phyloP scores from a whole-genome alignment of 2,888 invertebrate genomes.

The Polydrusus pterygomalis region DNA sequence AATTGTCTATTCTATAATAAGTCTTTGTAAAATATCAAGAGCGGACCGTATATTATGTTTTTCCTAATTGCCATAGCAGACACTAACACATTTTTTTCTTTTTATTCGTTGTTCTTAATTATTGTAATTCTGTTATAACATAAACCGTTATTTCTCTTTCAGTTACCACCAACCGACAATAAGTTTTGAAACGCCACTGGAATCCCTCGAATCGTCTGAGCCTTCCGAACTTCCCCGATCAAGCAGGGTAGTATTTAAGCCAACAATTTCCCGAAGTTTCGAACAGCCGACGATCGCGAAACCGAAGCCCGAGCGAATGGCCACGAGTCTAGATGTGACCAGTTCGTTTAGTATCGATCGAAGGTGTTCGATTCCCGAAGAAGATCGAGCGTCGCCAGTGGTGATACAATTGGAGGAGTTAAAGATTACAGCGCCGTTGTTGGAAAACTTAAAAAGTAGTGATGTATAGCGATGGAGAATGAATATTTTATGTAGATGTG shows the following conservation, averaged over 20 bases:
- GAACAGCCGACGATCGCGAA: constrained; percentile 66
- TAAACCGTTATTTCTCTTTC: constrained; percentile 38
- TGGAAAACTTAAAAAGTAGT: constrained; percentile 69
- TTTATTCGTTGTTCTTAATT: background rate
- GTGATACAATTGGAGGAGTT: constrained; percentile 68
- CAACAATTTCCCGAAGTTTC: constrained; percentile 68
- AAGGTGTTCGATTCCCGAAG: constrained; percentile 63
- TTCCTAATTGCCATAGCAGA: too few species aligned
- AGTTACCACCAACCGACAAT: constrained; percentile 64
- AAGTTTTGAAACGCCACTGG: constrained; percentile 64
- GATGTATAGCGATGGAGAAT: constrained; percentile 64
- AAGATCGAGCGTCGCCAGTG: constrained; percentile 61
- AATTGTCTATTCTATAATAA: too few species aligned
- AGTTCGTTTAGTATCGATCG: constrained; percentile 63
- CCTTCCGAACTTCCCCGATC: constrained; percentile 14
- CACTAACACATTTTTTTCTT: too few species aligned
- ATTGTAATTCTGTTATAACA: background rate
- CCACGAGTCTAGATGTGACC: constrained; percentile 67
- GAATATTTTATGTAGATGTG: constrained; percentile 21
- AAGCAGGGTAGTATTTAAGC: constrained; percentile 41
- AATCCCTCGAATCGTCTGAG: constrained; percentile 45
- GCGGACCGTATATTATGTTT: too few species aligned
- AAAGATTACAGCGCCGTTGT: constrained; percentile 68
- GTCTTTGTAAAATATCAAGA: too few species aligned
- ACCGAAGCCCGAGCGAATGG: constrained; percentile 66